phyloP scores from a whole-genome alignment of 1,140 invertebrate genomes.

The Orussus abietinus region DNA sequence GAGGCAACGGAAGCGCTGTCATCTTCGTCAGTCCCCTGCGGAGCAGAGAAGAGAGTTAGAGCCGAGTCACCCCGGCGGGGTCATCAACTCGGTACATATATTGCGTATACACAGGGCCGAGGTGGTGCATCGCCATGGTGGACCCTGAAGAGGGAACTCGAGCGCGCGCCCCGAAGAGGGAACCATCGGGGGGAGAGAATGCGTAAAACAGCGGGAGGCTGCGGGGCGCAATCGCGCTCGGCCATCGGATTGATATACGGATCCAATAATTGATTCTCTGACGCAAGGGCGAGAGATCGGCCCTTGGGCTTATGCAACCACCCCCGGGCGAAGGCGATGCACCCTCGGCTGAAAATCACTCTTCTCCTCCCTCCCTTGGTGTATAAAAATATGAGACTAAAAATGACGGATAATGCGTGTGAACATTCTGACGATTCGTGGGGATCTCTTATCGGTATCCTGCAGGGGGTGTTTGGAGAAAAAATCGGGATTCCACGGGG shows the following conservation, averaged over 20 bases:
- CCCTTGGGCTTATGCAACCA: conserved; percentile 36
- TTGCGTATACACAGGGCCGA: conserved; percentile 16
- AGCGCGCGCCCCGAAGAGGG: conserved; percentile 22
- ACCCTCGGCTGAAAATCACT: too few relatives aligned
- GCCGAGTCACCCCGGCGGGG: conserved; percentile 11
- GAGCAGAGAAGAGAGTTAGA: conserved; percentile 49
- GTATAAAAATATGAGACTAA: too few relatives aligned
- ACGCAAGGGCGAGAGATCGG: conserved; percentile 22
- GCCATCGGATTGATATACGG: conserved; percentile 47
- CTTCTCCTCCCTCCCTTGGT: too few relatives aligned
- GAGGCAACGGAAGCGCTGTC: conserved; percentile 67
- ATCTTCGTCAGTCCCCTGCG: conserved; percentile 66
- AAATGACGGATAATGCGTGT: too few relatives aligned
- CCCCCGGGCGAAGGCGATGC: too few relatives aligned
- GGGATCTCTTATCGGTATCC: too few relatives aligned
- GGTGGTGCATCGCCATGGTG: too few relatives aligned
- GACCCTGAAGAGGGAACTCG: too few relatives aligned
- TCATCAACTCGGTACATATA: conserved; percentile 18
- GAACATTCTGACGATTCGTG: too few relatives aligned
- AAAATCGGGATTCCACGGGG: too few relatives aligned
- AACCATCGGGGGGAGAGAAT: conserved; percentile 30
- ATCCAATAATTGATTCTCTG: conserved; percentile 48
- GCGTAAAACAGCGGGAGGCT: conserved; percentile 42
- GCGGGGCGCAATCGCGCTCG: conserved; percentile 34
- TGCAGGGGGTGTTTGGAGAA: too few relatives aligned